Conservation (phyloP, 1,140 invertebrate genomes). For the Drosophila auraria region DNA sequence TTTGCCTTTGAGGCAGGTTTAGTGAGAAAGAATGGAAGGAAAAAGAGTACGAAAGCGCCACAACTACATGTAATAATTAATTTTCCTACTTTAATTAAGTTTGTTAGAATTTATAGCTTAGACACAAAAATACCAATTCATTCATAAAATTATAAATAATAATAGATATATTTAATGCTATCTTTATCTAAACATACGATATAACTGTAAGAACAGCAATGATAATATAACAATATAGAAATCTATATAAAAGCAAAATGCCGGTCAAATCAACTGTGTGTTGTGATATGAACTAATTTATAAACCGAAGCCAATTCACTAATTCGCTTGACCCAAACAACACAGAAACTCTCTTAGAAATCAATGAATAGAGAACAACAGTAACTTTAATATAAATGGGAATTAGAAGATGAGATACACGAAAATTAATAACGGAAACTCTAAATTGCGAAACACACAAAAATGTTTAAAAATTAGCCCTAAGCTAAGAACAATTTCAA, state of each 20-base stretch:
- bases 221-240: slow-evolving; percentile 56
- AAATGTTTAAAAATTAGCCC: slow-evolving; percentile 32
- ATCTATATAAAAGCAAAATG: slow-evolving; percentile 54
- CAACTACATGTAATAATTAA: slow-evolving; percentile 71
- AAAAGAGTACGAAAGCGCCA: slow-evolving; percentile 57
- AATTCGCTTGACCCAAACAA: slow-evolving; percentile 53
- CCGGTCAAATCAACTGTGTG: slow-evolving; percentile 82
- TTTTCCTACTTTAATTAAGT: slow-evolving; percentile 78
- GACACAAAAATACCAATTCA: slow-evolving; percentile 61
- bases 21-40: slow-evolving; percentile 3
- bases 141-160: slow-evolving; percentile 54
- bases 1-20: slow-evolving; percentile 66
- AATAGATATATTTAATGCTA: slow-evolving; percentile 43
- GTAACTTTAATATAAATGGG: slow-evolving; percentile 31
- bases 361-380: slow-evolving; percentile 1
- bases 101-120: slow-evolving; percentile 79
- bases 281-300: slow-evolving; percentile 84
- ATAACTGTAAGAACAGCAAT: slow-evolving; percentile 53
- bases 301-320: slow-evolving; percentile 55
- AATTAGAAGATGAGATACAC: slow-evolving; percentile 33
- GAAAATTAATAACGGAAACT: slow-evolving; percentile 5
- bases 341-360: slow-evolving; percentile 26
- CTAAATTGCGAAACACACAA: slow-evolving; percentile 25
- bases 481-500: slow-evolving; percentile 45
- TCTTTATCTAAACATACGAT: slow-evolving; percentile 44